These are phyloP conservation scores for Panurus biarmicus DNA, from an alignment of 2,113 vertebrate species.

Conservation along the genomic window DNA sequence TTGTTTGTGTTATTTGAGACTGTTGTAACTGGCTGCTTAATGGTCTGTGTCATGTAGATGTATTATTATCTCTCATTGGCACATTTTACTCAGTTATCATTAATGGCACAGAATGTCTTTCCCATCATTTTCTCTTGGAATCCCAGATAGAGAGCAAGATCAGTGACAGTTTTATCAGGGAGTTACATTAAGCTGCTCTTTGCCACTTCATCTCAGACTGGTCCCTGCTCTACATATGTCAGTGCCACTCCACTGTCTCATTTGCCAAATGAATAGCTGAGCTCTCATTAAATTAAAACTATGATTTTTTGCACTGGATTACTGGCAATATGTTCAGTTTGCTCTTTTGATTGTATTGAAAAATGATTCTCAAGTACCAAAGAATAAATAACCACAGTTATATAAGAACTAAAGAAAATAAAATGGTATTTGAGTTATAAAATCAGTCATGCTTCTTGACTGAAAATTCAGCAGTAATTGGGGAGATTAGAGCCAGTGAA, in stretches of 20 bases:
- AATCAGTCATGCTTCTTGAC: slow-evolving; percentile 1
- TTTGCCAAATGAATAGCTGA: slow-evolving; percentile 18
- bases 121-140: slow-evolving; percentile 28
- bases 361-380: not conserved
- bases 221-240: slow-evolving; percentile 43
- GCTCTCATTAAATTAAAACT: not conserved
- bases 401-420: slow-evolving; percentile 1
- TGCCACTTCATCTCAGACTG: slow-evolving; percentile 24
- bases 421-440: slow-evolving; percentile 2
- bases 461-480: slow-evolving; percentile 9
- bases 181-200: slow-evolving; percentile 38
- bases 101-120: slow-evolving; percentile 26
- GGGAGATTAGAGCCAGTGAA: not conserved
- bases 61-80: slow-evolving; percentile 49
- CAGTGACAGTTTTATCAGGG: slow-evolving; percentile 47
- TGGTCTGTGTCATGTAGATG: slow-evolving; percentile 48
- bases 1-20: slow-evolving; percentile 32
- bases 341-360: not conserved
- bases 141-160: slow-evolving; percentile 10
- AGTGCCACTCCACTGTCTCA: slow-evolving; percentile 38
- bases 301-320: not conserved
- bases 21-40: slow-evolving; percentile 43
- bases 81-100: slow-evolving; percentile 46
- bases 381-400: not conserved
- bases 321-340: not conserved